A percentile compares a stretch with the other conserved stretches of the same genome.
phyloP scores from a whole-genome alignment of 2,113 vertebrate genomes.

The Chiloscyllium plagiosum region DNA sequence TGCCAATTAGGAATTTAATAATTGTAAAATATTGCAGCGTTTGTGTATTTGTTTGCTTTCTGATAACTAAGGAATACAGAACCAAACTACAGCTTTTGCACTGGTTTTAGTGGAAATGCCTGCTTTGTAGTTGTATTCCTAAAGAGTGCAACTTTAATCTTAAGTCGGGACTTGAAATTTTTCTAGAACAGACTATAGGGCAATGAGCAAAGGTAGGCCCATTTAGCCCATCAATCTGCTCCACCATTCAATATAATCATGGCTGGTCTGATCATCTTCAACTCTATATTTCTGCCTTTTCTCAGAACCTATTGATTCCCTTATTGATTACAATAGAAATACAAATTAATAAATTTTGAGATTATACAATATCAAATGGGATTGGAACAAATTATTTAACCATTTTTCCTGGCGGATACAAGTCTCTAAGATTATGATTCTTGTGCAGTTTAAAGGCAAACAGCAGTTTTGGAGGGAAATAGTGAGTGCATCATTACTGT shows the following conservation, averaged over 20 bases:
- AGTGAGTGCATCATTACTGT: background rate
- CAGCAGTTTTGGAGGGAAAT: background rate
- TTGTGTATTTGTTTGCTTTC: too few species aligned
- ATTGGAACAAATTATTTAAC: background rate
- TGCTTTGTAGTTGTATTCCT: too few species aligned
- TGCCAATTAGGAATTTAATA: too few species aligned
- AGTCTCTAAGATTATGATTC: background rate
- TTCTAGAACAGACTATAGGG: too few species aligned
- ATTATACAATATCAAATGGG: background rate
- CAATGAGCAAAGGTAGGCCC: background rate
- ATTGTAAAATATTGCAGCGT: too few species aligned
- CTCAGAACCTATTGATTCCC: background rate
- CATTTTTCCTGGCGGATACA: background rate
- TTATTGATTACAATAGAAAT: background rate
- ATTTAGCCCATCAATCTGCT: background rate
- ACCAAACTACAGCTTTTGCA: too few species aligned
- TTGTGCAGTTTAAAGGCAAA: background rate
- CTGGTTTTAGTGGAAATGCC: too few species aligned
- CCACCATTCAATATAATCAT: background rate
- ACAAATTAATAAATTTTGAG: background rate
- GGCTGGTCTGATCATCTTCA: background rate
- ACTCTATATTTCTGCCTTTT: background rate
- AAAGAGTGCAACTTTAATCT: too few species aligned
- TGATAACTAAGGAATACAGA: too few species aligned
- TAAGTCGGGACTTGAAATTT: too few species aligned